Evolutionary conservation across 2,113 vertebrate species (phyloP).

Genomic region (Sinocyclocheilus rhinocerous): DNA sequence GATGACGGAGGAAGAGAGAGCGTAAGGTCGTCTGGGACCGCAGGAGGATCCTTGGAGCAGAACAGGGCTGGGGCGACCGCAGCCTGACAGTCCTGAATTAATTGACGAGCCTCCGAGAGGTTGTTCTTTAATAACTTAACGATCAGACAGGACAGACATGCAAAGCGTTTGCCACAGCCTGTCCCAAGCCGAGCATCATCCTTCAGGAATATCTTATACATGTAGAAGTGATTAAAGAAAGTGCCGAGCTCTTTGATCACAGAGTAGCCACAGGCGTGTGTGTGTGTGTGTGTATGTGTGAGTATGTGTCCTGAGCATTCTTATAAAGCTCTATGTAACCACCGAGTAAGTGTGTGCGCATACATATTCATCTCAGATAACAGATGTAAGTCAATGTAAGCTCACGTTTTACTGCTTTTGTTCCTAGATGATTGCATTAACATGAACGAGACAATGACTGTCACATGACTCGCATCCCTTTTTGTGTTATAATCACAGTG

Average conservation of each 20-base stretch:
- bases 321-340: neutral
- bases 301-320: constrained; percentile 12
- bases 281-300: neutral
- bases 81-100: constrained; percentile 86
- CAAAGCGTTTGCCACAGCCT: constrained; percentile 81
- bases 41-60: constrained; percentile 61
- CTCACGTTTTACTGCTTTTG: constrained; percentile 15
- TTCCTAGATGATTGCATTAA: constrained; percentile 8
- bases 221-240: constrained; percentile 71
- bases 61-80: constrained; percentile 64
- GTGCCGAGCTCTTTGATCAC: constrained; percentile 67
- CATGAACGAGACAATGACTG: neutral
- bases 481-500: constrained; percentile 4
- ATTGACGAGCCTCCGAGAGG: constrained; percentile 82
- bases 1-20: neutral
- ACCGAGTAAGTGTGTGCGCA: neutral
- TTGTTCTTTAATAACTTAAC: constrained; percentile 96
- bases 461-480: neutral
- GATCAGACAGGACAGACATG: constrained; percentile 86
- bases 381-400: constrained; percentile 1
- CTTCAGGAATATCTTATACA: constrained; percentile 73
- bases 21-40: constrained; percentile 56
- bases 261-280: constrained; percentile 43
- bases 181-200: constrained; percentile 77
- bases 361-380: constrained; percentile 33